Percentiles rank a stretch among this genome's conserved stretches.
Evolutionary conservation across 2,888 invertebrate species (phyloP).

Genomic region (Ommatoiulus sabulosus): DNA sequence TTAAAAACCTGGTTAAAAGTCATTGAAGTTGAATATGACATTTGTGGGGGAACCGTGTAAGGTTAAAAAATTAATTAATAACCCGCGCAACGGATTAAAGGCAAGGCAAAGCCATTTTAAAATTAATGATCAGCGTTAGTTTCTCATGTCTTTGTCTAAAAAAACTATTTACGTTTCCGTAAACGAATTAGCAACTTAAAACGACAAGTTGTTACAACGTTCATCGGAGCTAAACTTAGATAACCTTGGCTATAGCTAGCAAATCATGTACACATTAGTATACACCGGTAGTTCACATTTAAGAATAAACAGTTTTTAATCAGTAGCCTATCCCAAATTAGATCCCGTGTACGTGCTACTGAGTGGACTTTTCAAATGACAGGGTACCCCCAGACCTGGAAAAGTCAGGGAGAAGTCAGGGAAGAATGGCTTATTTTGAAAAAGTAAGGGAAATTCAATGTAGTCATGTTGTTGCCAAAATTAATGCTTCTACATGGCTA

Average conservation of each 20-base stretch:
- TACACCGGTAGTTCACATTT: neutral
- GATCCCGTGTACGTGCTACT: neutral
- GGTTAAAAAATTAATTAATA: no score
- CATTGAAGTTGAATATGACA: no score
- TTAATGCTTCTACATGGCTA: neutral
- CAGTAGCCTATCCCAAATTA: neutral
- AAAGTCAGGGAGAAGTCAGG: no score
- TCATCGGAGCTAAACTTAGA: neutral
- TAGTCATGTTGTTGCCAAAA: neutral
- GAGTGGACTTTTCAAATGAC: neutral
- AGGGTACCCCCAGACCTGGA: no score
- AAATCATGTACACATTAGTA: neutral
- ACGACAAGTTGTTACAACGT: neutral
- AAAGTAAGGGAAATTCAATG: neutral
- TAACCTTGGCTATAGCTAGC: neutral
- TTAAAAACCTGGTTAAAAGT: no score
- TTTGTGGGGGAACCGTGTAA: no score
- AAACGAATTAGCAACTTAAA: neutral
- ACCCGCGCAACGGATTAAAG: no score
- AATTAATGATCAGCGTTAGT: no score
- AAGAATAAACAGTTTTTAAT: neutral
- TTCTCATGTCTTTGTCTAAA: neutral
- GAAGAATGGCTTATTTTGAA: neutral
- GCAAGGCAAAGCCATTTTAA: no score
- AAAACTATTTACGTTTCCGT: neutral